Percentiles rank a stretch among this genome's conserved stretches.
Conservation (phyloP, 2,797 vertebrate genomes). For the Apodemus agrarius region DNA sequence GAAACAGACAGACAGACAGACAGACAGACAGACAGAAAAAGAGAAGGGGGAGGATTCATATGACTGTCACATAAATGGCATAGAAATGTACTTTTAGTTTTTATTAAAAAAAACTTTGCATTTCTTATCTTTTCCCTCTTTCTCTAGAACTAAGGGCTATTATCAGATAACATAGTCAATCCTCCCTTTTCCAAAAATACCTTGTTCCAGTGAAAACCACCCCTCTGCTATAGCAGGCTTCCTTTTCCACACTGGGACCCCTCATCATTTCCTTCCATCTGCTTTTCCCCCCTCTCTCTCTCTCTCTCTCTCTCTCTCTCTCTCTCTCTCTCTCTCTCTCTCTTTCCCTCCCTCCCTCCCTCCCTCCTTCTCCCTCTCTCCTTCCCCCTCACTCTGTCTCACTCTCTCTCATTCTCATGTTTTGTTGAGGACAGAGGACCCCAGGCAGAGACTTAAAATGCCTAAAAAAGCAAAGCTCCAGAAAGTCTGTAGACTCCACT, state of each 20-base stretch:
- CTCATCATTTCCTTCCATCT: background rate
- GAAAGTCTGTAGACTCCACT: background rate
- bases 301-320: no score
- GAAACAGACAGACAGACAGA: no score
- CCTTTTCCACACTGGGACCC: background rate
- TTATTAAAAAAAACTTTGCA: background rate
- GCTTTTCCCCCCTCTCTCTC: background rate
- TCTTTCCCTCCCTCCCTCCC: no score
- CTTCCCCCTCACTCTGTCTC: fast-evolving
- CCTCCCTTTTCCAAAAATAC: conserved; percentile 33
- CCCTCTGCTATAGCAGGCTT: background rate
- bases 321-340: no score
- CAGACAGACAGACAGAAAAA: no score
- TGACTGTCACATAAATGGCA: conserved; percentile 5
- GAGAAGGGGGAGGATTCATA: background rate
- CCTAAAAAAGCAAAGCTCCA: conserved; percentile 46
- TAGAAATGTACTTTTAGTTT: background rate
- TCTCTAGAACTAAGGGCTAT: conserved; percentile 30
- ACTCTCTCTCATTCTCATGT: background rate
- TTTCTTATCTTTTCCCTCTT: conserved; percentile 30
- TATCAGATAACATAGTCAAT: background rate
- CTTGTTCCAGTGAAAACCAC: background rate
- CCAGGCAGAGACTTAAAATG: background rate
- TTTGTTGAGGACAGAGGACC: background rate
- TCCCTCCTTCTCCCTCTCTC: no score